Conservation (phyloP, 2,888 invertebrate genomes). For the Boloria euphrosyne region DNA sequence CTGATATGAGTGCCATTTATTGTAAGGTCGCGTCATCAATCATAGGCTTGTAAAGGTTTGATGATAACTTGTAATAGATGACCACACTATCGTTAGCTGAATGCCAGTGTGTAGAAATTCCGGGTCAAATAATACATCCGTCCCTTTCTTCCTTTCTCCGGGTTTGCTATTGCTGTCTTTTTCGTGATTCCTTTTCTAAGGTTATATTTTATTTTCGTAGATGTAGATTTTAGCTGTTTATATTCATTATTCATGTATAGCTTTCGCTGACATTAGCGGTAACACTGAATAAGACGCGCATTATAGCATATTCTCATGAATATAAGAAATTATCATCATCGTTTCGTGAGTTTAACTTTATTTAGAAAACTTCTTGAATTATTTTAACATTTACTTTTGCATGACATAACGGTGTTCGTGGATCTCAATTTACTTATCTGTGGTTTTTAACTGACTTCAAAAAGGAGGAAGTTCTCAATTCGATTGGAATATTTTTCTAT, state of each 20-base stretch:
- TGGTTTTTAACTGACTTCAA: no score
- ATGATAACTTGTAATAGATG: slow-evolving; percentile 23
- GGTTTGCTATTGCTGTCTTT: slow-evolving; percentile 11
- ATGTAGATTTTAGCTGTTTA: slow-evolving; percentile 16
- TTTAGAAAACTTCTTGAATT: no score
- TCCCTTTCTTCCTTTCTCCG: slow-evolving; percentile 7
- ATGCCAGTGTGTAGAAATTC: slow-evolving; percentile 19
- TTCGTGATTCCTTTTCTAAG: slow-evolving; percentile 3
- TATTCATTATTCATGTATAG: slow-evolving; percentile 20
- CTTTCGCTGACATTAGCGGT: slow-evolving; percentile 31
- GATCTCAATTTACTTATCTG: no score
- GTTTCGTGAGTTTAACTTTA: slow-evolving; percentile 4
- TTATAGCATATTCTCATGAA: slow-evolving; percentile 13
- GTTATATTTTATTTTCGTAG: slow-evolving; percentile 18
- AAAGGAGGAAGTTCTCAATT: no score
- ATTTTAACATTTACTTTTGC: no score
- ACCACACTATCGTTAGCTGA: slow-evolving; percentile 20
- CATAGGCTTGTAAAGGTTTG: slow-evolving; percentile 25
- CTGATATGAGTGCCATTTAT: slow-evolving; percentile 7
- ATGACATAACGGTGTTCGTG: no score
- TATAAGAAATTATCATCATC: slow-evolving; percentile 2
- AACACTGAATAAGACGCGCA: slow-evolving; percentile 27
- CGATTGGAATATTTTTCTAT: no score
- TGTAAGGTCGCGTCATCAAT: slow-evolving; percentile 24
- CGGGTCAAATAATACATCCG: slow-evolving; percentile 18